phyloP scores from a whole-genome alignment of 37 sponge, comb jelly and placozoan species.

The Aphrocallistes beatrix region DNA sequence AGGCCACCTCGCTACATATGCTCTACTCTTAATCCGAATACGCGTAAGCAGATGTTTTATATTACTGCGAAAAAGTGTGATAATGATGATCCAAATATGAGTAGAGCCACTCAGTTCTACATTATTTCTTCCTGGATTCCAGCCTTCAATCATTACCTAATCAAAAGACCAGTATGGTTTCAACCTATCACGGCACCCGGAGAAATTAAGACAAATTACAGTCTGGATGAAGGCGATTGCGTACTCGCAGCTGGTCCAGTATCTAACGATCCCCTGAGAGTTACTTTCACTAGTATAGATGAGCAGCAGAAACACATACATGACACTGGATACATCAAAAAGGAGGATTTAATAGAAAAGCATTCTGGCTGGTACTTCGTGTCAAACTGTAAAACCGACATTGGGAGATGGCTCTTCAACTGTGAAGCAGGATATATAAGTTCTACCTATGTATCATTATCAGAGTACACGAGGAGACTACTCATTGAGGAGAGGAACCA shows the following conservation, averaged over 20 bases:
- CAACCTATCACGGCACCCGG: background rate
- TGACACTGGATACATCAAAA: background rate
- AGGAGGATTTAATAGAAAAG: background rate
- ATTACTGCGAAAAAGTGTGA: background rate
- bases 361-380: background rate
- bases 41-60: too few relatives aligned
- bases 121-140: conserved; percentile 9
- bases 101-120: background rate
- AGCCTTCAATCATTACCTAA: background rate
- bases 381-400: background rate
- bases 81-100: background rate
- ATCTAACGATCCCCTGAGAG: background rate
- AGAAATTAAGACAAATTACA: background rate
- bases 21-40: too few relatives aligned
- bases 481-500: background rate
- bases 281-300: background rate
- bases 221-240: background rate
- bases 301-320: background rate
- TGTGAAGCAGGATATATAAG: conserved; percentile 11
- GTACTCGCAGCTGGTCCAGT: background rate
- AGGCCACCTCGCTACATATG: too few relatives aligned
- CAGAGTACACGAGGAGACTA: background rate
- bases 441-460: background rate
- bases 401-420: background rate
- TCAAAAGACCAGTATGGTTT: background rate